These are phyloP conservation scores for Melanocharis versteri DNA, from an alignment of 2,113 vertebrate genomes.

Conservation along the genomic window DNA sequence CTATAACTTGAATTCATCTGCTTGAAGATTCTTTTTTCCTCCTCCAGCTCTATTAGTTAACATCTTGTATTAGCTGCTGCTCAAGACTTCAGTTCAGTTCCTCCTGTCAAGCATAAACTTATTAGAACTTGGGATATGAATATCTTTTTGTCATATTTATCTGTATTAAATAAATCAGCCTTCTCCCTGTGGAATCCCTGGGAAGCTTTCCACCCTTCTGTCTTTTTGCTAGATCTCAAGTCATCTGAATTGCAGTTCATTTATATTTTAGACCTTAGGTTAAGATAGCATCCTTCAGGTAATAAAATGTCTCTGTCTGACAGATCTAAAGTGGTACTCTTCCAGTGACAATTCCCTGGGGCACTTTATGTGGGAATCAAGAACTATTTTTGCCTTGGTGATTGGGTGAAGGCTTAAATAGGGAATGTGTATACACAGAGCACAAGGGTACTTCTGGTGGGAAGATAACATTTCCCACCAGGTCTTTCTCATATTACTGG, in stretches of 20 bases:
- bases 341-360: neutral
- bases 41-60: neutral
- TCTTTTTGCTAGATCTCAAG: constrained; percentile 10
- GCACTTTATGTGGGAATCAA: neutral
- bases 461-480: neutral
- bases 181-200: neutral
- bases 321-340: neutral
- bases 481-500: neutral
- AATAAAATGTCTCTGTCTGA: constrained; percentile 24
- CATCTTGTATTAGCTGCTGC: neutral
- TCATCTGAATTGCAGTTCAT: constrained; percentile 35
- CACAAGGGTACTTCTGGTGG: neutral
- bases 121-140: constrained; percentile 37
- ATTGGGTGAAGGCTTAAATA: constrained; percentile 4
- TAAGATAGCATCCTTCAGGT: constrained; percentile 33
- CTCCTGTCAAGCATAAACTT: constrained; percentile 36
- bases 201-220: constrained; percentile 19
- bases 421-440: neutral
- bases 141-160: constrained; percentile 62
- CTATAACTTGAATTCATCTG: neutral
- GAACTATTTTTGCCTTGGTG: neutral
- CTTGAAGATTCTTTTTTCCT: neutral
- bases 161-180: constrained; percentile 44
- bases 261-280: constrained; percentile 30
- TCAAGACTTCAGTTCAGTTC: constrained; percentile 8